These are phyloP conservation scores for Varanus komodoensis DNA, from an alignment of 2,113 vertebrate species.

Conservation along the genomic window DNA sequence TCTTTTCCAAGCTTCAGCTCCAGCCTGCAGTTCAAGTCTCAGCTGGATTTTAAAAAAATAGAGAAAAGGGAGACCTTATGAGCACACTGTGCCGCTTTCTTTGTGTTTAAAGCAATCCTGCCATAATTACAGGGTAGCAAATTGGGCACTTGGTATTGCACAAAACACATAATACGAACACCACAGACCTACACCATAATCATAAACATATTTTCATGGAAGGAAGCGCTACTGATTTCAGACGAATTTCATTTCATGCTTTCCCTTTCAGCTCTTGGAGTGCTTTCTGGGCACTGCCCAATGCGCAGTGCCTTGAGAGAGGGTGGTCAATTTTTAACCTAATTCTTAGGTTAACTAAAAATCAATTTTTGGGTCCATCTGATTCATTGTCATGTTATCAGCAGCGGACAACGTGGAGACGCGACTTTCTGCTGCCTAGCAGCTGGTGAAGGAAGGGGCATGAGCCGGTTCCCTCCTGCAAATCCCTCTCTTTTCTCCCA, in stretches of 20 bases:
- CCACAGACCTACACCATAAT: background rate
- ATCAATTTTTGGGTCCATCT: background rate
- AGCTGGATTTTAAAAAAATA: background rate
- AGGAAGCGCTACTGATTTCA: background rate
- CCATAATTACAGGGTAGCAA: slow-evolving; percentile 13
- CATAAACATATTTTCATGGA: background rate
- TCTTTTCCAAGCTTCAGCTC: background rate
- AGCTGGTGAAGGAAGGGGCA: background rate
- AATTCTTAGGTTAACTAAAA: background rate
- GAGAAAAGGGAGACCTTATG: background rate
- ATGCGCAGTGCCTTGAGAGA: background rate
- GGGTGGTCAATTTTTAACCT: background rate
- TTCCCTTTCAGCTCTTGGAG: background rate
- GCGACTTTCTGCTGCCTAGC: background rate
- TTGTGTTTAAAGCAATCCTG: background rate
- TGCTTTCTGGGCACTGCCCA: background rate
- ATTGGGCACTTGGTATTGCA: slow-evolving; percentile 1
- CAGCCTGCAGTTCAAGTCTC: background rate
- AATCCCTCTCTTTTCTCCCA: background rate
- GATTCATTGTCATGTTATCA: background rate
- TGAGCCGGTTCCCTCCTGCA: background rate
- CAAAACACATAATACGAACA: slow-evolving; percentile 9
- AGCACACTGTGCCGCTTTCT: background rate
- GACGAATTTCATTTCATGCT: background rate
- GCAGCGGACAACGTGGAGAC: background rate